Evolutionary conservation across 2,888 invertebrate species (phyloP), one percentile per base, ranked within the genome.

Genomic region (Pocota personata): DNA sequence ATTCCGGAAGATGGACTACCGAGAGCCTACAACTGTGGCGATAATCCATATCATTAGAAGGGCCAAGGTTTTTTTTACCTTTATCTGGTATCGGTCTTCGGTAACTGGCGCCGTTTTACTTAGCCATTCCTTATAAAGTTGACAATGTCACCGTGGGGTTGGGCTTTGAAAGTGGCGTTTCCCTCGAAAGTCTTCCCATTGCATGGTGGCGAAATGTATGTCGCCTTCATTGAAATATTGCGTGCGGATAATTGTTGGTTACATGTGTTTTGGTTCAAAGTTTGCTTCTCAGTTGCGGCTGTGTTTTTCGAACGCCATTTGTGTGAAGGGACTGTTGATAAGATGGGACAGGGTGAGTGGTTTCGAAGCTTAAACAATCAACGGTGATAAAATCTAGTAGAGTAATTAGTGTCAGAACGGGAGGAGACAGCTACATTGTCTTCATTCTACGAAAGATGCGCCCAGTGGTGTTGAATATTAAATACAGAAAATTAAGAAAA

Each of bases 191-290:
- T 67, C 66, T 76, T 67, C 48, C 52, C 48, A 80, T 43, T 37
- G 79, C 67, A 58, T 78, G 52, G 46, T 21, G 64, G 62, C 7
- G 27, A 73, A 67, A 73, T 37, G 43, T 90, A 90, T 91, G 90
- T 90, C 89, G 89, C 89, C 90, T 90, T 92, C 91, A 92, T 92
- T 91, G 92, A 91, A 90, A 90, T 89, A 91, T 92, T 90, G 92
- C 92, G 92, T 92, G 92, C 90, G 89, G 90, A 90, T 92, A 91
- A 92, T 92, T 92, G 90, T 89, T 89, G 57, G 75, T 75, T 87
- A 71, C 75, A 50, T 75, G 79, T 57, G 84, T 84, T 80, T 66
- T 72, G 52, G 67, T 66, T 73, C 16, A 55, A 55, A 55, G 46
- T 79, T 79, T 12, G 73, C 46, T 60, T 40, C 52, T 67, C 35